Conservation (phyloP, 2,113 vertebrate species). For the Hippocampus abdominalis region DNA sequence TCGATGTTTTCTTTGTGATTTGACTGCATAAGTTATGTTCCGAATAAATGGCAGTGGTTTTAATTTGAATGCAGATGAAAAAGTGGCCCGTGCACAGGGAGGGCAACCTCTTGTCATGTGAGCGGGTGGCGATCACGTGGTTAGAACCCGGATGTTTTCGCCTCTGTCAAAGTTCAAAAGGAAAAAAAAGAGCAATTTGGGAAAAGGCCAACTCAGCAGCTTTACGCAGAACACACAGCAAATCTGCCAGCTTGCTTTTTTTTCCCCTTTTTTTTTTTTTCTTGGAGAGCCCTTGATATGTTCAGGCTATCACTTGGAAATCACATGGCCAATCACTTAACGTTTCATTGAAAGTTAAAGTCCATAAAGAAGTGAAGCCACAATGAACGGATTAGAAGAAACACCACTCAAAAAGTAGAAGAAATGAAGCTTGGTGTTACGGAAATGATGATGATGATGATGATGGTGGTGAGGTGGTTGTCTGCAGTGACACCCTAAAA, state of each 20-base stretch:
- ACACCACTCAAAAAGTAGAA: not conserved
- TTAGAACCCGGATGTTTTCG: conserved; percentile 63
- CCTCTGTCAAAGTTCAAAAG: conserved; percentile 59
- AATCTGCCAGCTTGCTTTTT: not conserved
- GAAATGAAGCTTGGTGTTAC: too few relatives aligned
- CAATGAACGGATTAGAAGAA: not conserved
- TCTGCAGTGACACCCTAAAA: too few relatives aligned
- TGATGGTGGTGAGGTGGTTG: too few relatives aligned
- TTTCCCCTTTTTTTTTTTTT: not conserved
- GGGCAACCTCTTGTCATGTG: conserved; percentile 59
- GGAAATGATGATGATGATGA: too few relatives aligned
- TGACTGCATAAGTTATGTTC: not conserved
- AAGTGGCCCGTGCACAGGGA: not conserved
- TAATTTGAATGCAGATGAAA: conserved; percentile 17
- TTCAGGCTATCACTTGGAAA: not conserved
- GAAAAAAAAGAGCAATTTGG: conserved; percentile 46
- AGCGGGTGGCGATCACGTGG: conserved; percentile 57
- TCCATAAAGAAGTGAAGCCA: not conserved
- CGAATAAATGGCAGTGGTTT: not conserved
- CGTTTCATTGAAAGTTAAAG: not conserved
- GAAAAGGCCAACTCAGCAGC: conserved; percentile 44
- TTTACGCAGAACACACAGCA: conserved; percentile 14
- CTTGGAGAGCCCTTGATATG: not conserved
- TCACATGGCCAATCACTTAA: not conserved
- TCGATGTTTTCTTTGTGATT: not conserved